phyloP scores from a whole-genome alignment of 2,888 invertebrate genomes.

The Sussaba pulchella region DNA sequence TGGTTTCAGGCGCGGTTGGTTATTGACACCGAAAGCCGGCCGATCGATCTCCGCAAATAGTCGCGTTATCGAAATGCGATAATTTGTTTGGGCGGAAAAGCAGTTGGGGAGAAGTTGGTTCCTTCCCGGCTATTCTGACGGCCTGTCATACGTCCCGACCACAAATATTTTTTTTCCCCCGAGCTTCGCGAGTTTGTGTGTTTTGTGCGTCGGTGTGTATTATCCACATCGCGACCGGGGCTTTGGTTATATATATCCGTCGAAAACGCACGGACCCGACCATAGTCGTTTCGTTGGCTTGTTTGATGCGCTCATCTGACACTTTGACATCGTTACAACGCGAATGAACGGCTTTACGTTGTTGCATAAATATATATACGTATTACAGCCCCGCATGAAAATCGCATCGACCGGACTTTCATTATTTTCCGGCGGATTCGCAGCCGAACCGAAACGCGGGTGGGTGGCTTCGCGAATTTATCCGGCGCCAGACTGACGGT shows the following conservation, averaged over 20 bases:
- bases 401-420: neutral
- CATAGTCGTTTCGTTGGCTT: constrained; percentile 66
- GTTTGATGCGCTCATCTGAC: constrained; percentile 73
- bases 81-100: constrained; percentile 74
- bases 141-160: neutral
- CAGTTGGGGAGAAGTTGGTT: constrained; percentile 38
- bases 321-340: constrained; percentile 76
- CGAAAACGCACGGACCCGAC: neutral
- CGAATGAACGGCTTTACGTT: constrained; percentile 71
- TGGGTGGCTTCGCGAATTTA: neutral
- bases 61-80: constrained; percentile 78
- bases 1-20: constrained; percentile 9
- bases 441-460: neutral
- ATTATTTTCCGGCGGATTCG: constrained; percentile 25
- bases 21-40: constrained; percentile 20
- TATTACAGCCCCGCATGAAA: constrained; percentile 39
- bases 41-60: constrained; percentile 71
- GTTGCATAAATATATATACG: constrained; percentile 66
- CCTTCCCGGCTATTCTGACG: neutral
- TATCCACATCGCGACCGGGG: neutral
- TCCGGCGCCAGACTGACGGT: constrained; percentile 2
- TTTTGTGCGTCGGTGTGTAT: too few relatives aligned
- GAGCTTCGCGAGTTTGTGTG: too few relatives aligned
- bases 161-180: constrained; percentile 22
- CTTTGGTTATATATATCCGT: neutral